Conservation (phyloP, 2,888 invertebrate species). For the Zaprionus bogoriensis region DNA sequence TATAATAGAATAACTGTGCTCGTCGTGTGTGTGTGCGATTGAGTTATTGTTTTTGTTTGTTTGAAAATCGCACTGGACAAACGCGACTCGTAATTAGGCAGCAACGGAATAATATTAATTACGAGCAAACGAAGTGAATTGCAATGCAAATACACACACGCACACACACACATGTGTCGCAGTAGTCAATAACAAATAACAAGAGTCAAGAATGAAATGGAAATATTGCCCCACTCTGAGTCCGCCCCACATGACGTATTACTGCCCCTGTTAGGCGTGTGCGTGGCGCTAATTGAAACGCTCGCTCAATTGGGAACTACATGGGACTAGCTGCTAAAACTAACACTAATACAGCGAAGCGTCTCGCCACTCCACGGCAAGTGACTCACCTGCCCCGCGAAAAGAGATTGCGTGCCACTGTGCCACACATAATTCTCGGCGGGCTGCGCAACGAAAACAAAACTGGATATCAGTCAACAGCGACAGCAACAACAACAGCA, state of each 20-base stretch:
- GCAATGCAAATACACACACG: slow-evolving; percentile 37
- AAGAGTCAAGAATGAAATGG: slow-evolving; percentile 75
- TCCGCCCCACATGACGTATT: slow-evolving; percentile 42
- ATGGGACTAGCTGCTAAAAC: slow-evolving; percentile 9
- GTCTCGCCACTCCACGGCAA: slow-evolving; percentile 1
- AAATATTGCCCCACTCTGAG: slow-evolving; percentile 46
- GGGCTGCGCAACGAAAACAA: slow-evolving; percentile 37
- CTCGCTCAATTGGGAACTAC: slow-evolving; percentile 45
- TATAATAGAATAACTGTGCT: too few relatives aligned
- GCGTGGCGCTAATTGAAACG: slow-evolving; percentile 73
- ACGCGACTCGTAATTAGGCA: slow-evolving; percentile 44
- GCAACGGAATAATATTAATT: slow-evolving; percentile 49
- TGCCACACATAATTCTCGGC: slow-evolving; percentile 52
- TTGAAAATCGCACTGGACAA: slow-evolving; percentile 48
- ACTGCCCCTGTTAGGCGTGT: slow-evolving; percentile 52
- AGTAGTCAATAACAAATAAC: slow-evolving; percentile 49
- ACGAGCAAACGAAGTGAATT: slow-evolving; percentile 66
- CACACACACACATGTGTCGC: slow-evolving; percentile 15
- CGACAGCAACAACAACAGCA: slow-evolving; percentile 26
- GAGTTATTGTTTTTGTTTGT: slow-evolving; percentile 35
- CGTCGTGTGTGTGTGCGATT: not conserved
- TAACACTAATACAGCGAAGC: slow-evolving; percentile 8
- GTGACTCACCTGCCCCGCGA: slow-evolving; percentile 67
- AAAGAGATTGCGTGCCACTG: slow-evolving; percentile 64
- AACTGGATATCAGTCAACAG: slow-evolving; percentile 44